Evolutionary conservation across 2,888 invertebrate species (phyloP), one percentile per base, ranked within the genome.

Genomic region (Xanthia icteritia): DNA sequence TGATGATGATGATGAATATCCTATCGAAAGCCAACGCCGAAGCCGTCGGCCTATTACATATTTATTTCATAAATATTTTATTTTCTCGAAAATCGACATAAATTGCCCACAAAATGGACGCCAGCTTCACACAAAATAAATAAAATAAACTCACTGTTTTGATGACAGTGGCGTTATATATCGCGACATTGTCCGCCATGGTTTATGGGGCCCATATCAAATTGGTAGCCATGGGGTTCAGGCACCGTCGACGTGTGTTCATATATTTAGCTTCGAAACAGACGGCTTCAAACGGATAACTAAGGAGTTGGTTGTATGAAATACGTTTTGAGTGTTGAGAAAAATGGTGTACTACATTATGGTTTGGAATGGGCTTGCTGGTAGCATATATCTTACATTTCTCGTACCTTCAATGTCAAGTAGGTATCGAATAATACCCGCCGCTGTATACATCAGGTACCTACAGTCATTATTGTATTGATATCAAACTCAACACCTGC

Each of bases 141-240:
- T 76, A 81, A 78, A 77, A 72, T 45, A 77, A 87, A 70, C 65
- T 48, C n/a, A 66, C 66, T 15, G 86, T 78, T 77, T 81, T 80
- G 76, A 74, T 85, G 86, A 85, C 89, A 84, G 78, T 83, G 81
- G 82, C 83, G 85, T 86, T 86, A 89, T 89, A 89, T 89, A 89
- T 89, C 79, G 89, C 85, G 84, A 88, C 89, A 89, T 89, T 89
- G 89, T 89, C 76, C 73, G 84, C 69, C 45, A 76, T 77, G 67
- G 78, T 89, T 89, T 89, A 89, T 89, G 78, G 79, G 77, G 69
- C 73, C 82, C 84, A 81, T 84, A 87, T 87, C 87, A 85, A 86
- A 87, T 86, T 87, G 86, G 86, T 86, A 86, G 85, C 86, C 84
- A 67, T 70, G 78, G 76, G 63, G 74, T 60, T 48, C 72, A 77